Evolutionary conservation across 2,888 invertebrate species (phyloP), one percentile per base, ranked within the genome.

Genomic region (Stenotaenia linearis): DNA sequence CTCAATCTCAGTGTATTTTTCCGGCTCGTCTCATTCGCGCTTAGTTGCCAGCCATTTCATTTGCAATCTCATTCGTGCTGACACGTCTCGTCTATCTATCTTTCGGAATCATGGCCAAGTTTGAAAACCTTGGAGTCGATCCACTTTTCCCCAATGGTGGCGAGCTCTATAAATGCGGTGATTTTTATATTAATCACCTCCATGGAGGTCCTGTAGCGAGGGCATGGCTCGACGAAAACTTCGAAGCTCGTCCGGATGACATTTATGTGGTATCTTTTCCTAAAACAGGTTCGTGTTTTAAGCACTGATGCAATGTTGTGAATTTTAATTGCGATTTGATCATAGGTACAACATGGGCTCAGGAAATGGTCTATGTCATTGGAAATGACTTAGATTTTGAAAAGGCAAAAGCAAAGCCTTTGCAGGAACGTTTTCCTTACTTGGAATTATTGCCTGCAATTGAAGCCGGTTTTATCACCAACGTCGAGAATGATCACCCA

Each of bases 361-460:
- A 96, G 85, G 96, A 97, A 88, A 95, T 97, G 91, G 91, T 94
- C 1, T 97, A 95, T 93, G 89, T 95, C n/a, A 90, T 97, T 80
- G 91, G 92, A 5, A 92, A 94, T 83, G 90, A 92, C 83, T 88
- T 94, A 81, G 91, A 97, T 85, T 93, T 91, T 83, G 91, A 92
- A 83, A 90, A 89, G 25, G 93, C 94, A 0, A 90, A 90, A 84
- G 90, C 89, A 80, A 83, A 86, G 78, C 89, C 90, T 9, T 84
- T 89, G 75, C 89, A 92, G 86, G 88, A 91, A 32, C 89, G 95
- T 75, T 92, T 92, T 78, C 94, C 94, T 0, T 88, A 93, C 75
- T 88, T 95, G 35, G 95, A 95, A 88, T 80, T 84, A 30, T 15
- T 28, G 28, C 21, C n/a, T 4, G 7, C 25, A 50, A 30, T 61